Evolutionary conservation across 92 coral and sea anemone genomes (phyloP).

Genomic region (Parazoanthus swiftii): DNA sequence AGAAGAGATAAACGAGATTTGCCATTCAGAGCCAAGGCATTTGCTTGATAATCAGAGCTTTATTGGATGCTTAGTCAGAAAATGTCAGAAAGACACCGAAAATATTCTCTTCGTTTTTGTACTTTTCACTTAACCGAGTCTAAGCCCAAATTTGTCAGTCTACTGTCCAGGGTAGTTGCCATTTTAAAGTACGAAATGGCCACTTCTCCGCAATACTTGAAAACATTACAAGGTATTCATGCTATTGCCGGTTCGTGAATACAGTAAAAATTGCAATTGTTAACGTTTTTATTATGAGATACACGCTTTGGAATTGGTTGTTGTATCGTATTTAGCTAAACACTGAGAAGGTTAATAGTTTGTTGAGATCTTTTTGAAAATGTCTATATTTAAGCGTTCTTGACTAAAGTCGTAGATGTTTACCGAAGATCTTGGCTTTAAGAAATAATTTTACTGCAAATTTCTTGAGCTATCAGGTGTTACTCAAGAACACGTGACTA

Average conservation of each 20-base stretch:
- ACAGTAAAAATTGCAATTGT: slow-evolving; percentile 4
- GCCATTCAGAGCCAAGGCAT: slow-evolving; percentile 22
- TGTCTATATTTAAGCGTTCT: slow-evolving; percentile 46
- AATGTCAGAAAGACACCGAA: not conserved
- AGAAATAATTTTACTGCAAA: slow-evolving; percentile 26
- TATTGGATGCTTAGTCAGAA: not conserved
- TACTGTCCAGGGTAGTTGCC: not conserved
- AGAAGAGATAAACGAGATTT: slow-evolving; percentile 38
- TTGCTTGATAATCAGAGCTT: slow-evolving; percentile 1
- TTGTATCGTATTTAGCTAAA: slow-evolving; percentile 46
- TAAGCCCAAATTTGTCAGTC: not conserved
- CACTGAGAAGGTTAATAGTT: slow-evolving; percentile 44
- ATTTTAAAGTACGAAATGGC: slow-evolving; percentile 3
- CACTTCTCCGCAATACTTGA: not conserved
- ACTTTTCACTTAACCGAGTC: not conserved
- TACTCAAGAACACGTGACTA: slow-evolving; percentile 13
- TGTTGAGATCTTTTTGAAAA: slow-evolving; percentile 33
- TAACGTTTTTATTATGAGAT: slow-evolving; percentile 51
- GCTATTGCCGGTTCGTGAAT: not conserved
- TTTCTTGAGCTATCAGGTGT: slow-evolving; percentile 37
- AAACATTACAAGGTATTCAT: slow-evolving; percentile 14
- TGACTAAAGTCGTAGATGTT: slow-evolving; percentile 39
- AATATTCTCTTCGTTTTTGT: not conserved
- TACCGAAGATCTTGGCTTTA: slow-evolving; percentile 41
- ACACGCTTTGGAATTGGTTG: slow-evolving; percentile 48